Evolutionary conservation across 2,113 vertebrate genomes (phyloP).

Genomic region (Perccottus glenii): DNA sequence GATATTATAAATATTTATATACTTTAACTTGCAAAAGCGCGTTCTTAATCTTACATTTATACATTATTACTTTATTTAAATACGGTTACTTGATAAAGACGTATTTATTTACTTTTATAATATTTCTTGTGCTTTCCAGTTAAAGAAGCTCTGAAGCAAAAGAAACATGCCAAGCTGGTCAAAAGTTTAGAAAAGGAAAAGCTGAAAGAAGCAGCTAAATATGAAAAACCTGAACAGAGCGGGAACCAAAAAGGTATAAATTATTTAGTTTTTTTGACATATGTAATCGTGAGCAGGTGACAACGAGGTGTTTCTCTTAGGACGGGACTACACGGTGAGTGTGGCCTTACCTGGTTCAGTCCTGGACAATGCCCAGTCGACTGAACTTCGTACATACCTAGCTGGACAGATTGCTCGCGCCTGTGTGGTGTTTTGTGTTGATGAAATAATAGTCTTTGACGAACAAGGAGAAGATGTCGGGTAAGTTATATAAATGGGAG

Average conservation of each 20-base stretch:
- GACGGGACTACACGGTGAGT: slow-evolving; percentile 87
- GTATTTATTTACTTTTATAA: background rate
- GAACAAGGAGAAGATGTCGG: slow-evolving; percentile 86
- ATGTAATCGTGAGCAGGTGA: background rate
- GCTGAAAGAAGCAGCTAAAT: slow-evolving; percentile 61
- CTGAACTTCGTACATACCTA: slow-evolving; percentile 91
- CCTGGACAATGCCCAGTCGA: slow-evolving; percentile 93
- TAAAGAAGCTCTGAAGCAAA: slow-evolving; percentile 84
- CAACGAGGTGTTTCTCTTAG: slow-evolving; percentile 60
- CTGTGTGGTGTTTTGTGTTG: slow-evolving; percentile 88
- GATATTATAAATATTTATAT: too few relatives aligned
- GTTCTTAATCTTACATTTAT: too few relatives aligned
- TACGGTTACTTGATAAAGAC: too few relatives aligned
- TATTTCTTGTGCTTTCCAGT: slow-evolving; percentile 70
- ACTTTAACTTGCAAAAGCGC: too few relatives aligned
- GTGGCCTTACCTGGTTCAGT: slow-evolving; percentile 94
- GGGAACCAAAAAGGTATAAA: slow-evolving; percentile 47
- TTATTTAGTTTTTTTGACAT: background rate
- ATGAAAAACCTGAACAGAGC: slow-evolving; percentile 18
- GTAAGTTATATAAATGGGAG: slow-evolving; percentile 65
- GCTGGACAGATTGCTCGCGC: slow-evolving; percentile 95
- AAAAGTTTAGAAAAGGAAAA: slow-evolving; percentile 87
- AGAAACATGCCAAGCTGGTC: slow-evolving; percentile 84
- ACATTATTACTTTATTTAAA: too few relatives aligned
- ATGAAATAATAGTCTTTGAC: slow-evolving; percentile 94